phyloP scores from a whole-genome alignment of 2,888 invertebrate species.

The Microchrysa polita region DNA sequence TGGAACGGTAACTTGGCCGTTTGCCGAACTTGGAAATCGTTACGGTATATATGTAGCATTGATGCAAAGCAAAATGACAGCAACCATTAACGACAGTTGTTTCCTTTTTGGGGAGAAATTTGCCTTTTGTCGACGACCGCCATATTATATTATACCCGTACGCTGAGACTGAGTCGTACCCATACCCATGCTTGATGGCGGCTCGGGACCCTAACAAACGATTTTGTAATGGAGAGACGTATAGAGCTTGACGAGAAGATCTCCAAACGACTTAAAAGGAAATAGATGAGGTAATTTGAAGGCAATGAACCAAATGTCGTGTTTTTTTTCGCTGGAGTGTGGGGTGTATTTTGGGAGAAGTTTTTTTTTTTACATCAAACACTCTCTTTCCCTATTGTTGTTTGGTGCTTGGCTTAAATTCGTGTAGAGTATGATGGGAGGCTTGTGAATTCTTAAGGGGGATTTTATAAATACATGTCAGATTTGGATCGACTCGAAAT shows the following conservation, averaged over 20 bases:
- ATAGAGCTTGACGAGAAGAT: conserved; percentile 20
- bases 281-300: conserved; percentile 49
- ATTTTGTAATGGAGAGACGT: conserved; percentile 26
- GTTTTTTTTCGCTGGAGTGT: conserved; percentile 29
- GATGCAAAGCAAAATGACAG: conserved; percentile 23
- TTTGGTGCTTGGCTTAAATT: no score
- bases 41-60: background rate
- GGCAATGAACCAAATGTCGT: conserved; percentile 49
- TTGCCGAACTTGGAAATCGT: background rate
- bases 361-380: no score
- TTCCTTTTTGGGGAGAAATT: conserved; percentile 28
- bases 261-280: conserved; percentile 41
- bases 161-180: no score
- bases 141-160: no score
- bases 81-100: conserved; percentile 43
- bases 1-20: no score
- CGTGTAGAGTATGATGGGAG: no score
- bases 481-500: no score
- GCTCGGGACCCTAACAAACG: background rate
- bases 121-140: conserved; percentile 14
- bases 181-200: no score
- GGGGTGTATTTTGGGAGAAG: no score
- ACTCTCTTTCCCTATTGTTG: no score
- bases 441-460: no score
- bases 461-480: no score